These are phyloP conservation scores for Bombus confusus DNA, from an alignment of 1,140 invertebrate genomes.

Conservation along the genomic window DNA sequence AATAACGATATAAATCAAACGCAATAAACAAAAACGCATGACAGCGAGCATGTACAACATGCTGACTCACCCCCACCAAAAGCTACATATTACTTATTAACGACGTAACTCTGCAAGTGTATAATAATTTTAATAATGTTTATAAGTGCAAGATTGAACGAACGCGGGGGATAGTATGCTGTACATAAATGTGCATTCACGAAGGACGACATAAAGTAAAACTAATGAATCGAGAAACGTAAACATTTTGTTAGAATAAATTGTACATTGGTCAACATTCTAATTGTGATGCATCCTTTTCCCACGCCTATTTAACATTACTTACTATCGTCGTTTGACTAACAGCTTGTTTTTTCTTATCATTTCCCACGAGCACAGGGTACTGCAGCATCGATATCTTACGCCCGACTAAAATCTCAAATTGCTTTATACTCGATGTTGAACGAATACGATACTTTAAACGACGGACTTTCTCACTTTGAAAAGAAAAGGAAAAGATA, in stretches of 20 bases:
- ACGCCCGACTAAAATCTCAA: not conserved
- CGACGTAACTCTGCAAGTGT: constrained; percentile 77
- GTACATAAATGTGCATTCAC: constrained; percentile 75
- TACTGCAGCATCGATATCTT: constrained; percentile 60
- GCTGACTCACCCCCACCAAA: constrained; percentile 29
- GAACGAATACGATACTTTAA: not conserved
- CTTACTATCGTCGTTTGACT: constrained; percentile 49
- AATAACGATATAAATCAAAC: not conserved
- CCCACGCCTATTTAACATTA: constrained; percentile 53
- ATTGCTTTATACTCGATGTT: not conserved
- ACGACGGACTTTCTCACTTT: not conserved
- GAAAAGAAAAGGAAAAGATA: not conserved
- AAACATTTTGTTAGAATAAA: constrained; percentile 83
- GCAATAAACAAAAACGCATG: constrained; percentile 44
- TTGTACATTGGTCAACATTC: constrained; percentile 80
- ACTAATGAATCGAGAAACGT: constrained; percentile 75
- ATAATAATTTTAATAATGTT: constrained; percentile 83
- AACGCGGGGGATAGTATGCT: constrained; percentile 70
- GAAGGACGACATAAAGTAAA: constrained; percentile 70
- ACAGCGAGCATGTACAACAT: constrained; percentile 31
- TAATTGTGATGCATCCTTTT: constrained; percentile 70
- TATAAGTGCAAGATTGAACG: constrained; percentile 74
- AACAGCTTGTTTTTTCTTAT: constrained; percentile 75
- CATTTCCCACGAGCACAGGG: constrained; percentile 69
- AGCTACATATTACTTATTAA: constrained; percentile 58